Evolutionary conservation across 2,797 vertebrate species (phyloP), one percentile per base, ranked within the genome.

Genomic region (Fistularia commersonii): DNA sequence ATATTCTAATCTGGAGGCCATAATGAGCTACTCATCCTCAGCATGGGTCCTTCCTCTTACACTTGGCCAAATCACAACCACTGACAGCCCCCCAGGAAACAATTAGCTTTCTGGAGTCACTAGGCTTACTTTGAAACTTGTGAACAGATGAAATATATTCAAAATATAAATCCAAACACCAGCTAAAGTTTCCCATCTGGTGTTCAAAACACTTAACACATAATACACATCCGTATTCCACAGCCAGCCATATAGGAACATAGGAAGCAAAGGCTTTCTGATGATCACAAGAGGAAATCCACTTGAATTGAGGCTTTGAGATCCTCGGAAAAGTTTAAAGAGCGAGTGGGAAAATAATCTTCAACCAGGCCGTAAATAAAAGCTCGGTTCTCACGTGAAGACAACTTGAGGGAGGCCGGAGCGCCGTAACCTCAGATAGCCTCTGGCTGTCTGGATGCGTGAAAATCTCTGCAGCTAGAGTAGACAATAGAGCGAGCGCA

Each of bases 341-440:
- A 52, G 51, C 45, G 41, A 23, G 9, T 32, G 51, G 61, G 42
- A 57, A 79, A 80, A 80, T 71, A 78, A 79, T 54, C 41, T 8
- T 2, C 40, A 37, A 57, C 57, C 32, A 44, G 34, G 32, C 32
- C 11, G 14, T 67, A 69, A 75, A 74, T 73, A 68, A 70, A 55
- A 37, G 10, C 45, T 41, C 48, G 14, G 53, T 62, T 69, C 58
- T 44, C 42, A 68, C 45, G 38, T n/a, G 50, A 72, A 48, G 64
- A 72, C 48, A 7, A 54, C 67, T 72, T 72, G 67, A 82, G 66
- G 76, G 72, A 56, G 60, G 73, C 55, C 65, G 69, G 78, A 76
- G n/a, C 75, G 68, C 51, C 6, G 14, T 57, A 70, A 65, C 82
- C 85, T 88, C 54, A 75, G 77, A 70, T 71, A 61, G 79, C 80